Evolutionary conservation across 2,888 invertebrate species (phyloP).

Genomic region (Helobdella robusta): DNA sequence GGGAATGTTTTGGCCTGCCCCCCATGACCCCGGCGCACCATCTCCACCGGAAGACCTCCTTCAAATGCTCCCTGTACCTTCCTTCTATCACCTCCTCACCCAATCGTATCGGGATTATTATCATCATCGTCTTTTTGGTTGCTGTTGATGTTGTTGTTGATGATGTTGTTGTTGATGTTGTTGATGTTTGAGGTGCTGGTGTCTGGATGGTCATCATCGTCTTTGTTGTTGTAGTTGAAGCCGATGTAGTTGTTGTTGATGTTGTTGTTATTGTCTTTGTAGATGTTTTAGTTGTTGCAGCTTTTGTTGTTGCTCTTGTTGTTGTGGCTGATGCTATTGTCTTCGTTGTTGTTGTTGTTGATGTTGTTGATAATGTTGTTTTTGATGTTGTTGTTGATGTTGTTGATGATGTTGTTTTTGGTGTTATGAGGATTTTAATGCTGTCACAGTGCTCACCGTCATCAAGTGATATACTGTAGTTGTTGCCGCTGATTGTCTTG

Average conservation of each 20-base stretch:
- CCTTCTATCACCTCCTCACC: constrained; percentile 78
- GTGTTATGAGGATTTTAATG: neutral
- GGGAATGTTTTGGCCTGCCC: constrained; percentile 80
- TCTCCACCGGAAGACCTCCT: constrained; percentile 67
- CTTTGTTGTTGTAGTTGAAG: too few relatives aligned
- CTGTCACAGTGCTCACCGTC: too few relatives aligned
- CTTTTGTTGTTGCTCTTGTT: too few relatives aligned
- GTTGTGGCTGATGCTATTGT: neutral
- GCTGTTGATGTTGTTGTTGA: too few relatives aligned
- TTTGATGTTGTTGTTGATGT: neutral
- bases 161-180: too few relatives aligned
- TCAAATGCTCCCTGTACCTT: constrained; percentile 72
- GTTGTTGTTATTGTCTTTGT: too few relatives aligned
- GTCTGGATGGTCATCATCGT: too few relatives aligned
- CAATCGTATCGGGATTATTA: constrained; percentile 73
- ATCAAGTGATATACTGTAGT: too few relatives aligned
- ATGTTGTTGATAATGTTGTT: neutral
- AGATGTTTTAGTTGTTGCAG: too few relatives aligned
- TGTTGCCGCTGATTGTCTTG: neutral
- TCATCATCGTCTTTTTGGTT: constrained; percentile 55
- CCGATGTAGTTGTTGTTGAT: too few relatives aligned
- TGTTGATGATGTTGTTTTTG: neutral
- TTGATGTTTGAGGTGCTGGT: too few relatives aligned
- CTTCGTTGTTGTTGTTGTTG: neutral
- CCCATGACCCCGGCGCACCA: constrained; percentile 84